Evolutionary conservation across 2,888 invertebrate genomes (phyloP).

Genomic region (Selenia dentaria): DNA sequence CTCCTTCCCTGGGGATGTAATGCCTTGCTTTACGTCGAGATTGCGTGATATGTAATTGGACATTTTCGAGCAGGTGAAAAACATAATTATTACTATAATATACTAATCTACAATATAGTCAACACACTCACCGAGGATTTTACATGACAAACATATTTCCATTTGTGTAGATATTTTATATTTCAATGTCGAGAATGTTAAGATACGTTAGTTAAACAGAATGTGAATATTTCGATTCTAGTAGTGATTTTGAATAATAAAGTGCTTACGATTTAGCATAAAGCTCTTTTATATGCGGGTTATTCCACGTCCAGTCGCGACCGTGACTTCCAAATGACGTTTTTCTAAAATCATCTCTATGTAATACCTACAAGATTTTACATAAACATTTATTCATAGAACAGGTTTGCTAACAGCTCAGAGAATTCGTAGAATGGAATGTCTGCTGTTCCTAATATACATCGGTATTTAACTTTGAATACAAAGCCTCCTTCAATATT

Average conservation of each 20-base stretch:
- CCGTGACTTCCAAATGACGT: conserved; percentile 23
- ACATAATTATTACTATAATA: too few relatives aligned
- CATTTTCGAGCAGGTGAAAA: too few relatives aligned
- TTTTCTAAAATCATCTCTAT: conserved; percentile 21
- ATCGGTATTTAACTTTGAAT: conserved; percentile 24
- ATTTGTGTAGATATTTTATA: too few relatives aligned
- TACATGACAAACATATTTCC: too few relatives aligned
- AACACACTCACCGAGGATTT: too few relatives aligned
- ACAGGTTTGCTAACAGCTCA: conserved; percentile 26
- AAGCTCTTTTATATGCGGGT: conserved; percentile 21
- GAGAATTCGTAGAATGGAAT: conserved; percentile 31
- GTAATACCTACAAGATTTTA: conserved; percentile 11
- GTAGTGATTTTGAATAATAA: conserved; percentile 16
- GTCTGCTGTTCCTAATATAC: conserved; percentile 13
- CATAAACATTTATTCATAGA: conserved; percentile 31
- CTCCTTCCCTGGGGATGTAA: too few relatives aligned
- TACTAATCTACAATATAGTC: too few relatives aligned
- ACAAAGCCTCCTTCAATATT: conserved; percentile 19
- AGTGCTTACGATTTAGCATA: conserved; percentile 20
- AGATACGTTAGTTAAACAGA: too few relatives aligned
- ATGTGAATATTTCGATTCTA: not conserved
- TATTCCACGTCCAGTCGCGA: conserved; percentile 13
- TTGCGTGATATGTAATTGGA: too few relatives aligned
- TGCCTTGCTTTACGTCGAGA: too few relatives aligned
- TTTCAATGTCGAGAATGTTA: too few relatives aligned